phyloP scores from a whole-genome alignment of 2,113 vertebrate genomes.

The Trochalopteron elliotii region DNA sequence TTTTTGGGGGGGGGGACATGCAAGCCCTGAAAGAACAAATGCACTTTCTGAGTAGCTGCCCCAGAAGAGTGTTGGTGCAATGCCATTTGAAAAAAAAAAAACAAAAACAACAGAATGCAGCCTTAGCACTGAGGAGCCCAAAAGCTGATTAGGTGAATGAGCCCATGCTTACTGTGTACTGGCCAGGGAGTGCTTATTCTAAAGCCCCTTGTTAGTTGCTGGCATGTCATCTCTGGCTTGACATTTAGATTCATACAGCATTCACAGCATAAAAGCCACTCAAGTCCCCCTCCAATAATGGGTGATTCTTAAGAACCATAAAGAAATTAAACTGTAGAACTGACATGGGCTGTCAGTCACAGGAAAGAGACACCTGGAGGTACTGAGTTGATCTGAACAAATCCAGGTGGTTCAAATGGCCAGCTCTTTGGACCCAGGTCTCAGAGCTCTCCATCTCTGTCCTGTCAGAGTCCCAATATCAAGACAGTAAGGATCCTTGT shows the following conservation, averaged over 20 bases:
- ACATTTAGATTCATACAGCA: background rate
- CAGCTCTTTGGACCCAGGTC: background rate
- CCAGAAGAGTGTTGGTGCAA: background rate
- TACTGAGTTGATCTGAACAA: background rate
- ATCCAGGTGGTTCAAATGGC: background rate
- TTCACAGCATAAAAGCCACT: background rate
- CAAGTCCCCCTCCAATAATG: background rate
- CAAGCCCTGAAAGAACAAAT: background rate
- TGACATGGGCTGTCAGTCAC: accelerated
- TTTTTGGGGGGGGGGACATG: too few relatives aligned
- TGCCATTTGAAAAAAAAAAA: background rate
- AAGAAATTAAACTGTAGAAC: background rate
- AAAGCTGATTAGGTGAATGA: conserved; percentile 1
- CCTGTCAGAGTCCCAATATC: accelerated
- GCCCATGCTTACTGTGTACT: background rate
- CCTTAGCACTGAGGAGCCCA: background rate
- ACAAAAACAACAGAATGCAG: background rate
- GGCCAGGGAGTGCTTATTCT: background rate
- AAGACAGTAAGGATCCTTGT: background rate
- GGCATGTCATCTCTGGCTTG: background rate
- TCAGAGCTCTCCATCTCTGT: background rate
- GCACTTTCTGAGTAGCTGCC: background rate
- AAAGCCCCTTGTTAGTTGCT: background rate
- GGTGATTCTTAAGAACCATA: background rate
- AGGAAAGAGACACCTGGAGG: background rate